Conservation (phyloP, 1,140 invertebrate species). For the Acyrthosiphon pisum region DNA sequence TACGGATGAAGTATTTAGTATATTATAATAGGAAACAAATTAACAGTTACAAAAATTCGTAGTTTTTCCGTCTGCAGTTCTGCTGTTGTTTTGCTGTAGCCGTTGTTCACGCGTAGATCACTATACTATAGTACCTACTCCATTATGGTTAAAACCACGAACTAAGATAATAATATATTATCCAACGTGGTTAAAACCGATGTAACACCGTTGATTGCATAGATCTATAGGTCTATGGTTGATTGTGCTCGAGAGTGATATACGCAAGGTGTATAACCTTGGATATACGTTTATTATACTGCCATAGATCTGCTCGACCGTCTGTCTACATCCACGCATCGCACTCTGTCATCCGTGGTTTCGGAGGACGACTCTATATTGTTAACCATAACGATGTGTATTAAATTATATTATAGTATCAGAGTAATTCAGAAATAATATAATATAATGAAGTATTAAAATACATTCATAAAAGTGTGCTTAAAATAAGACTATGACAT, state of each 20-base stretch:
- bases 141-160: too few relatives aligned
- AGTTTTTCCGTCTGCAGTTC: too few relatives aligned
- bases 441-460: background rate
- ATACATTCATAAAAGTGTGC: background rate
- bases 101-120: too few relatives aligned
- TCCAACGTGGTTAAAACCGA: too few relatives aligned
- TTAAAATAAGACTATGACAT: background rate
- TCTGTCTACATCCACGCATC: background rate
- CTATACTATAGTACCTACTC: too few relatives aligned
- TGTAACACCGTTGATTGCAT: background rate
- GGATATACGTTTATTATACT: background rate
- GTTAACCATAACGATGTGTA: background rate
- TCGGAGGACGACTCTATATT: background rate
- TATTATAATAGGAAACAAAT: too few relatives aligned
- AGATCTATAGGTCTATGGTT: background rate
- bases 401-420: background rate
- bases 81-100: too few relatives aligned
- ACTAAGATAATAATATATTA: too few relatives aligned
- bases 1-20: too few relatives aligned
- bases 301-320: background rate
- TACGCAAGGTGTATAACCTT: too few relatives aligned
- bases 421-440: background rate
- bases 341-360: background rate
- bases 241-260: background rate
- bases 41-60: too few relatives aligned